Evolutionary conservation across 2,113 vertebrate genomes (phyloP).

Genomic region (Albula goreensis): DNA sequence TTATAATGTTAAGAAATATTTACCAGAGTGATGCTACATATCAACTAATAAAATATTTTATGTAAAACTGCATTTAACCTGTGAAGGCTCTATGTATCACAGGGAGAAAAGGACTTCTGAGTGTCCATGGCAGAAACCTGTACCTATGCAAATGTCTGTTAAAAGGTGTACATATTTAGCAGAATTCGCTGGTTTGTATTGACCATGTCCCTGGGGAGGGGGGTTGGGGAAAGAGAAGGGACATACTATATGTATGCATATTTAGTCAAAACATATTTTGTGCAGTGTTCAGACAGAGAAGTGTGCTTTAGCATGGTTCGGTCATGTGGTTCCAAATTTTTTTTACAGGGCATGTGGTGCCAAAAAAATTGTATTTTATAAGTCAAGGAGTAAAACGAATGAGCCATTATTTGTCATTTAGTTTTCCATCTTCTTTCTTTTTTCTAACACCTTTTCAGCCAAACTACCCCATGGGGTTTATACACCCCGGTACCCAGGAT

Average conservation of each 20-base stretch:
- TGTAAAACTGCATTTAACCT: background rate
- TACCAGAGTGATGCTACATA: background rate
- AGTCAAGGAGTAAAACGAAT: too few relatives aligned
- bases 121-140: too few relatives aligned
- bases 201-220: background rate
- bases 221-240: background rate
- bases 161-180: background rate
- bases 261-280: background rate
- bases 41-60: background rate
- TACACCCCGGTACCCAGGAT: slow-evolving; percentile 46
- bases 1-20: background rate
- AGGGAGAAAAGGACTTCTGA: too few relatives aligned
- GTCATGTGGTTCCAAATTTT: background rate
- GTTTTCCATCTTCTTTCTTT: background rate
- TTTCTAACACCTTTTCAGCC: slow-evolving; percentile 59
- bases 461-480: slow-evolving; percentile 60
- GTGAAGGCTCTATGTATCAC: too few relatives aligned
- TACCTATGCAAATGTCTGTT: too few relatives aligned
- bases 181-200: background rate
- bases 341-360: background rate
- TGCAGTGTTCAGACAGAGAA: background rate
- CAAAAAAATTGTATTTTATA: too few relatives aligned
- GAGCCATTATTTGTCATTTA: too few relatives aligned
- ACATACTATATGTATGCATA: background rate
- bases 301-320: background rate